Base-by-base conservation (phyloP, 2,888 invertebrate species). In the Erynnis tages region DNA sequence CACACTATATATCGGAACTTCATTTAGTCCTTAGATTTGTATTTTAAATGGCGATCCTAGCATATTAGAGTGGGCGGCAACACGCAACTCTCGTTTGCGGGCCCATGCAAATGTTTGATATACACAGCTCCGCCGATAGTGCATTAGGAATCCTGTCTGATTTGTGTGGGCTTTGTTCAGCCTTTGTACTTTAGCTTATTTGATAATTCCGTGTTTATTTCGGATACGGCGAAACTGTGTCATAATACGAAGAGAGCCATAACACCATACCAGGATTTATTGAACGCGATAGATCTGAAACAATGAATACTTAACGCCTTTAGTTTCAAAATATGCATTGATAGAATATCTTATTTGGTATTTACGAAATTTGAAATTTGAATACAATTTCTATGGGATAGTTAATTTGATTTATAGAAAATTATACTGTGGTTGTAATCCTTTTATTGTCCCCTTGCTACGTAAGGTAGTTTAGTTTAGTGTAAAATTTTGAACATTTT, bases 81-180 rank as follows among this genome's bases (percentile, higher is more conserved):
- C 86, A 86, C 85, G 85, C 86, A 81, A 82, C 67, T 71, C 74
- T 75, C 74, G 73, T 72, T 67, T 67, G 75, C 61, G 71, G 66
- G 65, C 73, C 73, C 76, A 85, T 83, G 84, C 85, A 80, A 85
- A 85, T 84, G 76, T 76, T 76, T 72, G 69, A 69, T 68, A 74
- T 73, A 76, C 73, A 73, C 69, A 73, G 65, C 73, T 69, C 69
- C 73, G 63, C 68, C 70, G 81, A 80, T 78, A 81, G 73, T 79
- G 77, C 73, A 77, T 77, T 79, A 67, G 77, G 79, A 79, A 79
- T 82, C 78, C 81, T 79, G 82, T 79, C 80, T 80, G 85, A 80
- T 82, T 81, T 84, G 84, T 84, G 85, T 85, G 79, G 82, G 83
- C 77, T 83, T 81, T 82, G 78, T 80, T 66, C 67, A 66, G 67